These are phyloP conservation scores for Labeo calbasu DNA, from an alignment of 2,797 vertebrate species.

Conservation along the genomic window DNA sequence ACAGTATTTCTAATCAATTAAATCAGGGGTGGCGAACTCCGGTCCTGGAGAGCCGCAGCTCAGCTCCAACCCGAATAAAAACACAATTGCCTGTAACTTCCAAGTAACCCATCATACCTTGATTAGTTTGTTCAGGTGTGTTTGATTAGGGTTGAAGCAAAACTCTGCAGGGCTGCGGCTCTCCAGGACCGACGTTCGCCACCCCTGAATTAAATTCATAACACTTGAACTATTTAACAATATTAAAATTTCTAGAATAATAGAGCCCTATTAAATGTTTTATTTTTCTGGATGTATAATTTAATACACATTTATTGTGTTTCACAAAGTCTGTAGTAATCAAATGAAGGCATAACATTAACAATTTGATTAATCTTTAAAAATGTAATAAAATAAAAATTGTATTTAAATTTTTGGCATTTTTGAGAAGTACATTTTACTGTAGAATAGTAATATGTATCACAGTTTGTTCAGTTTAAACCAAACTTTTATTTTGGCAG, in stretches of 20 bases:
- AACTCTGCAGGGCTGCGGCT: too few species aligned
- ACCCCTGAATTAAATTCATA: neutral
- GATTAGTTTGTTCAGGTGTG: too few species aligned
- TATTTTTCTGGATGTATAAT: too few species aligned
- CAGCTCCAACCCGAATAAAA: too few species aligned
- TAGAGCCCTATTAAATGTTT: neutral
- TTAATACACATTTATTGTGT: too few species aligned
- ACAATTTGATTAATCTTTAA: neutral
- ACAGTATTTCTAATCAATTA: neutral
- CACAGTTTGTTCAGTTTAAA: neutral
- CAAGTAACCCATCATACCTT: too few species aligned
- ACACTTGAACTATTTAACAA: neutral
- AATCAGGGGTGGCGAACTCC: too few species aligned
- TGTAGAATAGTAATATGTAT: neutral
- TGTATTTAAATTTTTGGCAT: neutral
- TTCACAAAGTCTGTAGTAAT: neutral
- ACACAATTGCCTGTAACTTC: too few species aligned
- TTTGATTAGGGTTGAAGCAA: too few species aligned
- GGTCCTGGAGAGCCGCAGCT: too few species aligned
- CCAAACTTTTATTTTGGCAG: neutral
- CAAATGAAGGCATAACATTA: neutral
- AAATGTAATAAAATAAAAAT: neutral
- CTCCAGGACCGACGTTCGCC: too few species aligned
- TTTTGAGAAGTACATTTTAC: too few species aligned
- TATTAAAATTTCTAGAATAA: neutral